These are phyloP conservation scores for Magallana angulata DNA, from an alignment of 1,140 invertebrate species.

Conservation along the genomic window DNA sequence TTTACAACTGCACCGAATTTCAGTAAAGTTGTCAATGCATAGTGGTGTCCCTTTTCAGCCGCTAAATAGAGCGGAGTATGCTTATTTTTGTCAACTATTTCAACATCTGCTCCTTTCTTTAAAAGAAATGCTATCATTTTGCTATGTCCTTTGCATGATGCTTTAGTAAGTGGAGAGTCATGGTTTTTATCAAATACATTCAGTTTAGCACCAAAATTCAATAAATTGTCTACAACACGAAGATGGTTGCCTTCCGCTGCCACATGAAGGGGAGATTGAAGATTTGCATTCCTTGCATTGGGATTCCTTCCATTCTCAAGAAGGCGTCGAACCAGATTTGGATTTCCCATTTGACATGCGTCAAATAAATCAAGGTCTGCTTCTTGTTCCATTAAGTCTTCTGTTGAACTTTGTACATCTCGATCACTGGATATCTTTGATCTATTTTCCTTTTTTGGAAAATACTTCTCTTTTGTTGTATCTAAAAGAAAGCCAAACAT, in stretches of 20 bases:
- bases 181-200: background rate
- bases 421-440: too few relatives aligned
- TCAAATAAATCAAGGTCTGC: background rate
- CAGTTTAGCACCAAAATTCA: background rate
- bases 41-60: background rate
- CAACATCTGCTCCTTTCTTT: background rate
- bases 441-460: too few relatives aligned
- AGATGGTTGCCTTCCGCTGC: background rate
- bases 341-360: background rate
- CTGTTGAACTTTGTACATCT: too few relatives aligned
- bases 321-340: background rate
- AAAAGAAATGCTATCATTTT: background rate
- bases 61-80: background rate
- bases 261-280: background rate
- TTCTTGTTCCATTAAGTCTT: too few relatives aligned
- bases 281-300: background rate
- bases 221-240: background rate
- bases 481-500: too few relatives aligned
- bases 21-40: background rate
- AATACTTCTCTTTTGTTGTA: too few relatives aligned
- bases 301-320: background rate
- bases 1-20: background rate
- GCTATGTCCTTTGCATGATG: background rate
- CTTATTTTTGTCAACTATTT: background rate
- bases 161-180: background rate